Percentiles rank a stretch among this genome's conserved stretches.
These are phyloP conservation scores for Myripristis murdjan DNA, from an alignment of 2,797 vertebrate species.

Conservation along the genomic window DNA sequence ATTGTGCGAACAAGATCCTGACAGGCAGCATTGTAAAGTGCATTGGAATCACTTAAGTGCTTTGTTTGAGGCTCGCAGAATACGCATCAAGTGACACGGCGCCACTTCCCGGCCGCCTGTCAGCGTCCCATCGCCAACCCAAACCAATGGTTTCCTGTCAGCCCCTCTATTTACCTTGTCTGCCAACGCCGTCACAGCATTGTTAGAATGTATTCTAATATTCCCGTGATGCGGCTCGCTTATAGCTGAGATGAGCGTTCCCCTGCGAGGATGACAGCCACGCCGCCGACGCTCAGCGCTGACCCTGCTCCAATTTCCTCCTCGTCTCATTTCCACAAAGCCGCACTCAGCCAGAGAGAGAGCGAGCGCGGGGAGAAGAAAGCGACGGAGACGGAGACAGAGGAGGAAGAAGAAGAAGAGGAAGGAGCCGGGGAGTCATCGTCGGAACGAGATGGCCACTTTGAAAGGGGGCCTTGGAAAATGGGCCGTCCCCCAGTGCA, in stretches of 20 bases:
- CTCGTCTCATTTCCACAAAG: conserved; percentile 66
- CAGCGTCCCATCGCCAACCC: conserved; percentile 57
- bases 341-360: conserved; percentile 65
- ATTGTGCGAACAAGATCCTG: conserved; percentile 38
- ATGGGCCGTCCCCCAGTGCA: conserved; percentile 62
- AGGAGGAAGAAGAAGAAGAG: not conserved
- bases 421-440: conserved; percentile 41
- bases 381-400: not conserved
- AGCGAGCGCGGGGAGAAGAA: conserved; percentile 9
- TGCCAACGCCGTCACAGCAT: conserved; percentile 24
- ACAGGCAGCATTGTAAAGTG: conserved; percentile 48
- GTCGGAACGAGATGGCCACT: conserved; percentile 74
- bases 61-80: conserved; percentile 52
- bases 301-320: conserved; percentile 77
- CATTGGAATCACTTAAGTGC: conserved; percentile 54
- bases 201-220: conserved; percentile 70
- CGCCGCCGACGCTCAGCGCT: conserved; percentile 36
- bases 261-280: conserved; percentile 58
- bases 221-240: conserved; percentile 54
- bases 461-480: conserved; percentile 66
- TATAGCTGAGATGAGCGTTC: conserved; percentile 63
- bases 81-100: conserved; percentile 46
- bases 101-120: conserved; percentile 47
- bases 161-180: conserved; percentile 55
- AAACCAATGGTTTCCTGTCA: conserved; percentile 58